Evolutionary conservation across 1,140 invertebrate genomes (phyloP).

Genomic region (Gonioctena quinquepunctata): DNA sequence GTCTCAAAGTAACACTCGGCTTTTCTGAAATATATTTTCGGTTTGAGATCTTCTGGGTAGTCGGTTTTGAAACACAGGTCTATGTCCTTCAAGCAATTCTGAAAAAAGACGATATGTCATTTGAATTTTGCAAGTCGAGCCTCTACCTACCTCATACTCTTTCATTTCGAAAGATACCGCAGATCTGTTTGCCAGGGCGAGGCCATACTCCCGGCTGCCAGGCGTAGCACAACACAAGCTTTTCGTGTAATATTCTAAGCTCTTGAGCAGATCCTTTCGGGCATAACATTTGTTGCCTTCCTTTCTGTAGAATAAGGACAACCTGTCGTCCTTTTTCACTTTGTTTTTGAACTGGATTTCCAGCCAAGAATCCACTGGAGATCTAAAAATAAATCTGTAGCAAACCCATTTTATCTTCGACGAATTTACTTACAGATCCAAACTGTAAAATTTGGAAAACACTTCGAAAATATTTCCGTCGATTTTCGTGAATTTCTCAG

Average conservation of each 20-base stretch:
- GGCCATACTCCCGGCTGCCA: constrained; percentile 35
- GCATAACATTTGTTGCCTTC: constrained; percentile 45
- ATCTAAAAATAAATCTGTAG: constrained; percentile 34
- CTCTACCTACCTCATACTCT: constrained; percentile 39
- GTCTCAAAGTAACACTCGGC: constrained; percentile 41
- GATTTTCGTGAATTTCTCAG: constrained; percentile 38
- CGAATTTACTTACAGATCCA: constrained; percentile 35
- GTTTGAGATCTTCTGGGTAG: constrained; percentile 40
- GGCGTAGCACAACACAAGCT: constrained; percentile 45
- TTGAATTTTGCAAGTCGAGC: neutral
- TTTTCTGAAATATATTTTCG: constrained; percentile 44
- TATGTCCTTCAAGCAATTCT: constrained; percentile 47
- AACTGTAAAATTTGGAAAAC: constrained; percentile 39
- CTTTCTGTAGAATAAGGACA: constrained; percentile 34
- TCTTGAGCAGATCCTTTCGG: constrained; percentile 38
- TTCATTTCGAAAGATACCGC: constrained; percentile 44
- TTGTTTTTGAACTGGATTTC: constrained; percentile 40
- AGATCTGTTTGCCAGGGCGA: constrained; percentile 47
- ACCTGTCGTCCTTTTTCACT: constrained; percentile 33
- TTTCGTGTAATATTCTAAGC: constrained; percentile 43
- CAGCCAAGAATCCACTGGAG: constrained; percentile 40
- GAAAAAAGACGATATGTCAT: constrained; percentile 16
- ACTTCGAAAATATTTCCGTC: constrained; percentile 42
- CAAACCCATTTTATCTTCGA: neutral
- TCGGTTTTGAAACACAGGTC: constrained; percentile 41